Conservation (phyloP, 2,113 vertebrate genomes). For the Plecotus auritus region DNA sequence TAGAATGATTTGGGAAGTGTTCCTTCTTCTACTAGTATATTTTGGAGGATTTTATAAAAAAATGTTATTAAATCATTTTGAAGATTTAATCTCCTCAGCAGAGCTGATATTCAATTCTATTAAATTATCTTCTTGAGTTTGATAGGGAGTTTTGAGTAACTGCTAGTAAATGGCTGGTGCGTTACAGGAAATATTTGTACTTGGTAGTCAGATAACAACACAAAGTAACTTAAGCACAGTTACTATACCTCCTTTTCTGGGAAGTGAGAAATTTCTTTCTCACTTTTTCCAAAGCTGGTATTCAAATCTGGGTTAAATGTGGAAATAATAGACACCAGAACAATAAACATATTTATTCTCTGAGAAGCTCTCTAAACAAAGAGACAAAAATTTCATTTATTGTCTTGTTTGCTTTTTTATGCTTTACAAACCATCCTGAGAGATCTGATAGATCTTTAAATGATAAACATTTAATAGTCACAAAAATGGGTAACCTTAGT, state of each 20-base stretch:
- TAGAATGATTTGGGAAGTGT: not conserved
- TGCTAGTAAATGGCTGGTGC: not conserved
- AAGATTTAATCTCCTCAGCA: not conserved
- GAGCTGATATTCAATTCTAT: not conserved
- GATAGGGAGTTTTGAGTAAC: not conserved
- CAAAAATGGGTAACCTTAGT: not conserved
- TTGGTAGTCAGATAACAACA: not conserved
- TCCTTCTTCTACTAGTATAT: not conserved
- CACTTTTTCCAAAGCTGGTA: not conserved
- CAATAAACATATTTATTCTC: not conserved
- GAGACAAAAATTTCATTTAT: not conserved
- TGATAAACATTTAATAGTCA: not conserved
- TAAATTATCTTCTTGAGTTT: not conserved
- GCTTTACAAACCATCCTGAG: not conserved
- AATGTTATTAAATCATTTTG: not conserved
- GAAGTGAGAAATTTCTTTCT: not conserved
- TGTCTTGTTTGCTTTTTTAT: not conserved
- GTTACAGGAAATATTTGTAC: not conserved
- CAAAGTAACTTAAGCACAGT: not conserved
- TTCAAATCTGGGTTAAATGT: not conserved
- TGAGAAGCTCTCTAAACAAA: not conserved
- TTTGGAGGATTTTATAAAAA: not conserved
- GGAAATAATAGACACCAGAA: not conserved
- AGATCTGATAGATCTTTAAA: not conserved
- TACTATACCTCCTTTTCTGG: not conserved